phyloP scores from a whole-genome alignment of 2,113 vertebrate genomes.

The Mixornis gularis region DNA sequence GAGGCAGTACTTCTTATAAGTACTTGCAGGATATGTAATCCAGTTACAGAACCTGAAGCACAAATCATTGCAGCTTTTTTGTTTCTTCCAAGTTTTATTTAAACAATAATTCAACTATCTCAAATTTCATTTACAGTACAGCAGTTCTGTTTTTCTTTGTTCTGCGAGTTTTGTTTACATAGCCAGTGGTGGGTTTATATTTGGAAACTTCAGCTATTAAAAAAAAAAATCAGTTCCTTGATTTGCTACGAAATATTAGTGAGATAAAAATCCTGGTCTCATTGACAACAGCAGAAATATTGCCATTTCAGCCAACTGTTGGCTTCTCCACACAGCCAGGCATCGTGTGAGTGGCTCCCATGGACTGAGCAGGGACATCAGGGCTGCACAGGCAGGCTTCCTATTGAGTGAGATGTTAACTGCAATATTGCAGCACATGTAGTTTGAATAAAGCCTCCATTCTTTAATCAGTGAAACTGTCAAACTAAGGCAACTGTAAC shows the following conservation, averaged over 20 bases:
- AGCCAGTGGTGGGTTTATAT: neutral
- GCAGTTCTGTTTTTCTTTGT: neutral
- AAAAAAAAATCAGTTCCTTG: neutral
- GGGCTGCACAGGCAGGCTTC: neutral
- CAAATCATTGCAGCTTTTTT: neutral
- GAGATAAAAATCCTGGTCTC: neutral
- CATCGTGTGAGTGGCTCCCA: neutral
- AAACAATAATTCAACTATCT: neutral
- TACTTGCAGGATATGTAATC: neutral
- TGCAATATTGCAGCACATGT: neutral
- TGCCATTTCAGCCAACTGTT: neutral
- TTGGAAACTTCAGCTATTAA: neutral
- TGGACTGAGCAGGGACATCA: neutral
- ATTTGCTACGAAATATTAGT: neutral
- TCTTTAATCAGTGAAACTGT: constrained; percentile 61
- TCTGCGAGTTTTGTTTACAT: neutral
- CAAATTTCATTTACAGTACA: neutral
- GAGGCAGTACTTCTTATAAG: neutral
- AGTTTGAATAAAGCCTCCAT: constrained; percentile 45
- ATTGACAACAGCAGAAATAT: neutral
- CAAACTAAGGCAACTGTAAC: constrained; percentile 54
- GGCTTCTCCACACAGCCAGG: neutral
- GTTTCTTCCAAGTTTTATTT: constrained; percentile 6
- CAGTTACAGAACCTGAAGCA: neutral
- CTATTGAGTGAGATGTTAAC: neutral